These are phyloP conservation scores for Acleris laterana DNA, from an alignment of 2,888 invertebrate genomes.

Conservation along the genomic window DNA sequence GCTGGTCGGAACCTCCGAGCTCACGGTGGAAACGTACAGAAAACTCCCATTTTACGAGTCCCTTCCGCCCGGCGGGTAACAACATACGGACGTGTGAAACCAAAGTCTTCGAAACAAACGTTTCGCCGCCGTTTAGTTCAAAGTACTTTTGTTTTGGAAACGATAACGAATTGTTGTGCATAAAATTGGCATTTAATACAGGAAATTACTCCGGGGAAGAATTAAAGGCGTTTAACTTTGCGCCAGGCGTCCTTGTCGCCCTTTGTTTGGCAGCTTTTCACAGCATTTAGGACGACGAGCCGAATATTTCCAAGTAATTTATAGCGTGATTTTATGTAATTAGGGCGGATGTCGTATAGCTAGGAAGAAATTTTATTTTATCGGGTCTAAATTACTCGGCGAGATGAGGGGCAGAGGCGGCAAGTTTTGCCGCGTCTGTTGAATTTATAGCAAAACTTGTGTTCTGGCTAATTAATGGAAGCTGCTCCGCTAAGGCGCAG, in stretches of 20 bases:
- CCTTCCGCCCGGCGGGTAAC: conserved; percentile 47
- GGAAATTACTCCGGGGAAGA: conserved; percentile 65
- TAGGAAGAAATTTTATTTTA: conserved; percentile 78
- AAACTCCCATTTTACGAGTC: conserved; percentile 51
- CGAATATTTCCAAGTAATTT: conserved; percentile 73
- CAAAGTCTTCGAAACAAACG: conserved; percentile 39
- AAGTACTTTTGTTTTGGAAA: conserved; percentile 47
- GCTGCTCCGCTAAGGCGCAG: conserved; percentile 68
- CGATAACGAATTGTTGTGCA: conserved; percentile 60
- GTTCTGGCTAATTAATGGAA: conserved; percentile 81
- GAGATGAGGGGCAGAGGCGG: conserved; percentile 72
- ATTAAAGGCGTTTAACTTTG: conserved; percentile 68
- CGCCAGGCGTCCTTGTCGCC: conserved; percentile 61
- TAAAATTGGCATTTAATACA: conserved; percentile 66
- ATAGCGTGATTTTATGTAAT: conserved; percentile 76
- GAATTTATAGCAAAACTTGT: conserved; percentile 83
- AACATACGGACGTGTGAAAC: conserved; percentile 41
- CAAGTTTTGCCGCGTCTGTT: conserved; percentile 71
- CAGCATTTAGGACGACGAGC: conserved; percentile 60
- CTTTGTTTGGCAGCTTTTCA: conserved; percentile 70
- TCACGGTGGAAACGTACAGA: conserved; percentile 46
- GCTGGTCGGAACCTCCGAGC: conserved; percentile 40
- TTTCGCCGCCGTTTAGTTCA: conserved; percentile 41
- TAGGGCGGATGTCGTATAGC: conserved; percentile 69
- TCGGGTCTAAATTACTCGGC: conserved; percentile 76